Evolutionary conservation across 2,113 vertebrate species (phyloP), one percentile per base, ranked within the genome.

Genomic region (Poecile atricapillus): DNA sequence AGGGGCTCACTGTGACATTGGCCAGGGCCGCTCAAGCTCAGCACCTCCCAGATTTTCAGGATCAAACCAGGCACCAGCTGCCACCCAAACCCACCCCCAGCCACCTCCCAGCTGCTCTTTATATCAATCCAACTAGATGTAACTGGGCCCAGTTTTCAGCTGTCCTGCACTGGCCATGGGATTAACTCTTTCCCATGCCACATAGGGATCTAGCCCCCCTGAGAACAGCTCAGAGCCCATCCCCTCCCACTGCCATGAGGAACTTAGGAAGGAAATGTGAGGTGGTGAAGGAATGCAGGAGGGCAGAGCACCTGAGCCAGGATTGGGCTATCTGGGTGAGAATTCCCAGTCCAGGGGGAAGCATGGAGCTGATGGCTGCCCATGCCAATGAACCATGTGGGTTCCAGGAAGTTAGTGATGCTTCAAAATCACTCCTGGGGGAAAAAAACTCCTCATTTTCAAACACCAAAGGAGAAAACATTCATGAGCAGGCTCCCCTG

Each of bases 91-190:
- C n/a, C 71, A 92, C 10, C 64, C 60, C 60, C 67, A 93, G 43
- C 79, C 70, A n/a, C 16, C 44, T 78, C 70, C 81, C 95, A 94
- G 92, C 95, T 97, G 95, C 80, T 94, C 71, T 43, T 47, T 39
- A 31, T 18, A 65, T 81, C 89, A 50, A 53, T 95, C 63, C 91
- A 89, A 77, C 63, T 44, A 71, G 75, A 52, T 83, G 63, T 88
- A 89, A 89, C 80, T 89, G 89, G 91, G 89, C 46, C 92, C 90
- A 83, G 60, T 92, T 93, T 91, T 85, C 95, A 96, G 95, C 92
- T 97, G 96, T 94, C 90, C 69, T 43, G 52, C 27, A 25, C 5
- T 2, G 8, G 76, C 24, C 31, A 10, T 16, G 39, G 59, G 23
- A 39, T 94, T 97, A 97, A 97, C 96, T 64, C 90, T 83, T 74